These are phyloP conservation scores for Heliconius aoede DNA, from an alignment of 2,888 invertebrate genomes.

Conservation along the genomic window DNA sequence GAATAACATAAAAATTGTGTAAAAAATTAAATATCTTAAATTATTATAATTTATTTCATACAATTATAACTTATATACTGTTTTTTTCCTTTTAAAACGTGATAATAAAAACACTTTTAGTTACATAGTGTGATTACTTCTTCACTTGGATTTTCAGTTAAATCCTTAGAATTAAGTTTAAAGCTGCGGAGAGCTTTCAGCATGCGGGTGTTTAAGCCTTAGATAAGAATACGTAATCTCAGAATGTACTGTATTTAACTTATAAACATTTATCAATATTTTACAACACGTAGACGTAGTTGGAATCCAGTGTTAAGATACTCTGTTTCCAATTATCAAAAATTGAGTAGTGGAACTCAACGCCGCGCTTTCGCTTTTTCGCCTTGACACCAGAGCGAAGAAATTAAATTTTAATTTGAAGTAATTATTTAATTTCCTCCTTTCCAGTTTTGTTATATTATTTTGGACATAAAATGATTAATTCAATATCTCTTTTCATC, in stretches of 20 bases:
- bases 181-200: constrained; percentile 35
- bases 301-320: too few relatives aligned
- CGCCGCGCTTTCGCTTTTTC: too few relatives aligned
- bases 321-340: too few relatives aligned
- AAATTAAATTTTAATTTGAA: too few relatives aligned
- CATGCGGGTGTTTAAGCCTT: constrained; percentile 40
- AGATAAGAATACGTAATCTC: constrained; percentile 39
- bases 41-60: too few relatives aligned
- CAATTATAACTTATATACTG: too few relatives aligned
- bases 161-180: constrained; percentile 28
- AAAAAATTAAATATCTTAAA: too few relatives aligned
- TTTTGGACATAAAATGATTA: neutral
- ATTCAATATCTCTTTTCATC: neutral
- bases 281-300: neutral
- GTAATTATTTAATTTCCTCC: too few relatives aligned
- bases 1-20: too few relatives aligned
- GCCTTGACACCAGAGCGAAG: too few relatives aligned
- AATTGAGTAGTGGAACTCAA: too few relatives aligned
- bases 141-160: constrained; percentile 20
- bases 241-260: constrained; percentile 9
- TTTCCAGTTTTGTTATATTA: neutral
- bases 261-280: neutral
- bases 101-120: neutral
- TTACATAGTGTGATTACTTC: constrained; percentile 7
- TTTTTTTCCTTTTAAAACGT: too few relatives aligned